phyloP scores from a whole-genome alignment of 1,140 invertebrate species.

The Eurosta solidaginis region DNA sequence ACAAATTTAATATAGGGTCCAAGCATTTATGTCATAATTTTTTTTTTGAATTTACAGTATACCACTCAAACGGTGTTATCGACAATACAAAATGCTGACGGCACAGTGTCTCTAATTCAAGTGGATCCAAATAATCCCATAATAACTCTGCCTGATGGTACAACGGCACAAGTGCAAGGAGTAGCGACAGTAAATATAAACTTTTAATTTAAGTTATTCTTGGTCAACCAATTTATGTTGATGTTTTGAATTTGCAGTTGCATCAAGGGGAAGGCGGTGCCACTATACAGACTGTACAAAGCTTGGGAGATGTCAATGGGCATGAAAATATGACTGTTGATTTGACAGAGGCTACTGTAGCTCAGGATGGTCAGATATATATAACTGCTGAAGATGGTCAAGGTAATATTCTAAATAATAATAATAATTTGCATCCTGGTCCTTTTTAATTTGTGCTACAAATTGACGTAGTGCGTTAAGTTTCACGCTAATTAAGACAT shows the following conservation, averaged over 20 bases:
- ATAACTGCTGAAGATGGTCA: constrained; percentile 92
- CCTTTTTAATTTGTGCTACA: too few species aligned
- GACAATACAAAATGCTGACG: constrained; percentile 95
- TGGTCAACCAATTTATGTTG: neutral
- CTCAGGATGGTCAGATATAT: constrained; percentile 92
- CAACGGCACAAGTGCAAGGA: constrained; percentile 90
- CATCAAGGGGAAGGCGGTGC: constrained; percentile 75
- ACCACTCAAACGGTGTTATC: constrained; percentile 89
- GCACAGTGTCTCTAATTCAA: constrained; percentile 94
- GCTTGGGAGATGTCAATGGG: constrained; percentile 67
- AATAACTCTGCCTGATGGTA: constrained; percentile 93
- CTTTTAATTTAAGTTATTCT: neutral
- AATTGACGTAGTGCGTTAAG: too few species aligned
- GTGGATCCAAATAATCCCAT: constrained; percentile 94
- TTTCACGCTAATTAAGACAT: neutral
- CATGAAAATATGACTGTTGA: constrained; percentile 77
- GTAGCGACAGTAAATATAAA: constrained; percentile 74
- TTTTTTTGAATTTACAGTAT: constrained; percentile 64
- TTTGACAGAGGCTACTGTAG: constrained; percentile 83
- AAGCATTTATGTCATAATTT: too few species aligned
- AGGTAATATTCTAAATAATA: constrained; percentile 64
- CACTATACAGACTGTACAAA: constrained; percentile 79
- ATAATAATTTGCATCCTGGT: neutral
- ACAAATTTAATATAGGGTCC: too few species aligned
- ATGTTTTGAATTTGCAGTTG: constrained; percentile 63